A percentile compares a stretch with the other conserved stretches of the same genome.
Evolutionary conservation across 2,888 invertebrate genomes (phyloP).

Genomic region (Mystacides longicornis): DNA sequence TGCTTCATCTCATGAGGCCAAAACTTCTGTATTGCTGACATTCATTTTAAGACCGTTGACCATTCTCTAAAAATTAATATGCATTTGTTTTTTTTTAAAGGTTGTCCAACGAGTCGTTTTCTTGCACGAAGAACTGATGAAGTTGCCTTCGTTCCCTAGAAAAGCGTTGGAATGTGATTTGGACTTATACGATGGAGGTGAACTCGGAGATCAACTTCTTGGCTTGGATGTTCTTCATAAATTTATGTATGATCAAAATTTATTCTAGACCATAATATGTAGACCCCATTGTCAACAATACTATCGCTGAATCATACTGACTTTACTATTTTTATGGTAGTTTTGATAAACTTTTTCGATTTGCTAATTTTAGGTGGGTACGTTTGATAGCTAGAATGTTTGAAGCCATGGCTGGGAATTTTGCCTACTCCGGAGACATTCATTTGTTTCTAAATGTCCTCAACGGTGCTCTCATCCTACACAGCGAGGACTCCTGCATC

Average conservation of each 20-base stretch:
- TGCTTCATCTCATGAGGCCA: too few species aligned
- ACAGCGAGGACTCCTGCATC: slow-evolving; percentile 94
- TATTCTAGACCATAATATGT: too few species aligned
- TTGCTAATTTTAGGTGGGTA: slow-evolving; percentile 63
- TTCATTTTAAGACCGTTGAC: too few species aligned
- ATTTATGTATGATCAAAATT: slow-evolving; percentile 57
- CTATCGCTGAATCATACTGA: too few species aligned
- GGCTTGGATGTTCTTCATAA: slow-evolving; percentile 96
- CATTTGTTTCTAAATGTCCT: slow-evolving; percentile 96
- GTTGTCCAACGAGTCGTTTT: slow-evolving; percentile 96
- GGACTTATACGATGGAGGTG: slow-evolving; percentile 82
- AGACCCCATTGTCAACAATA: too few species aligned
- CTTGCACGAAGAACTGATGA: slow-evolving; percentile 97
- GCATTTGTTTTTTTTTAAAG: slow-evolving; percentile 39
- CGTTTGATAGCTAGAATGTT: slow-evolving; percentile 94
- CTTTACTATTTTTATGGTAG: too few species aligned
- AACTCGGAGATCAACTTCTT: slow-evolving; percentile 81
- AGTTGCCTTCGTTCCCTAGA: slow-evolving; percentile 94
- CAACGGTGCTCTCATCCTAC: slow-evolving; percentile 92
- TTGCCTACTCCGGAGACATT: slow-evolving; percentile 94
- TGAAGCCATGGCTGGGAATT: slow-evolving; percentile 95
- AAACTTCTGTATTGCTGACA: too few species aligned
- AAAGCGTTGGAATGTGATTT: slow-evolving; percentile 97
- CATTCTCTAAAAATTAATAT: too few species aligned
- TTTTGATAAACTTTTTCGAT: too few species aligned